Conservation (phyloP, 2,888 invertebrate species). For the Dryocosmus kuriphilus region DNA sequence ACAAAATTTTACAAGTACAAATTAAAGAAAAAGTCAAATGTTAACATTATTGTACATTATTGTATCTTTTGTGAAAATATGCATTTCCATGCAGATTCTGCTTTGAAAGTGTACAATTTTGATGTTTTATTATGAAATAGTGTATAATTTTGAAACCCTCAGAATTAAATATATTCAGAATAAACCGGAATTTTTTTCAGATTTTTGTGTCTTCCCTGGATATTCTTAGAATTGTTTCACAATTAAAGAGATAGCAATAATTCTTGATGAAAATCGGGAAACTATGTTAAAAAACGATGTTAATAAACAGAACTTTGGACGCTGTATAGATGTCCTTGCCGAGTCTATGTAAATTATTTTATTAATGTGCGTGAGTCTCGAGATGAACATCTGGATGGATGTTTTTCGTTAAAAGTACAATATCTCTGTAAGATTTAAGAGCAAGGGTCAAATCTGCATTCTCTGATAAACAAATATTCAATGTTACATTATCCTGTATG, state of each 20-base stretch:
- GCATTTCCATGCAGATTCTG: too few species aligned
- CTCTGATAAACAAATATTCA: conserved; percentile 11
- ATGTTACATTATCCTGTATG: conserved; percentile 16
- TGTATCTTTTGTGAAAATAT: too few species aligned
- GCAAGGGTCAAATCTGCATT: conserved; percentile 28
- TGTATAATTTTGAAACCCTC: too few species aligned
- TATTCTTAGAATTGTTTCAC: neutral
- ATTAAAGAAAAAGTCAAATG: too few species aligned
- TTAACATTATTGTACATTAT: too few species aligned
- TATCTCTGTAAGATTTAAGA: conserved; percentile 6
- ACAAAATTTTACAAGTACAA: too few species aligned
- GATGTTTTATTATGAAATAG: too few species aligned
- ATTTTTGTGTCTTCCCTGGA: neutral
- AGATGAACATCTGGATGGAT: conserved; percentile 33
- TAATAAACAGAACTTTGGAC: conserved; percentile 16
- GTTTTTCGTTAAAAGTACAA: conserved; percentile 28
- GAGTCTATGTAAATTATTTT: conserved; percentile 31
- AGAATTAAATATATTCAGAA: too few species aligned
- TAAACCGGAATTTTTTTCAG: too few species aligned
- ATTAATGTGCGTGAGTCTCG: conserved; percentile 24
- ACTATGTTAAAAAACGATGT: too few species aligned
- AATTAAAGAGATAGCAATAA: neutral
- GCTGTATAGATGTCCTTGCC: conserved; percentile 17
- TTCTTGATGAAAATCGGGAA: neutral
- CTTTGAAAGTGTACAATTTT: too few species aligned